Base-by-base conservation (phyloP, 2,888 invertebrate genomes). In the Rhyacophila evoluta region DNA sequence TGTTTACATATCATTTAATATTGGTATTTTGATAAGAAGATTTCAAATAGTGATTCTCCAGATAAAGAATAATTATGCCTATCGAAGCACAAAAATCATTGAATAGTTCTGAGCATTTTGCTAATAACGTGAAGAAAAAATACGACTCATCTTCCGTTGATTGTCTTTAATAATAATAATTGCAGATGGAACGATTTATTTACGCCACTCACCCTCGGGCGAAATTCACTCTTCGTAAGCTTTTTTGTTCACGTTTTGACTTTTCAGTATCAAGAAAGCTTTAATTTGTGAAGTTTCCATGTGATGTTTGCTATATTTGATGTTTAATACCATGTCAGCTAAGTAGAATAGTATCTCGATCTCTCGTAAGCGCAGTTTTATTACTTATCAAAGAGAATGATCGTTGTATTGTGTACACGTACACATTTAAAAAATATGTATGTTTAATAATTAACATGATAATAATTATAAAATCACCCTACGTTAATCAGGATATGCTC, bases 191-290 rank as follows among this genome's bases (percentile, higher is more conserved):
- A 55, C 25, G 55, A 55, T 55, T 55, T 55, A 55, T 55, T 55
- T 55, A 25, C 25, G 55, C 55, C 55, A 55, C 55, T 55, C 55
- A 55, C 55, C 55, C 55, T 55, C 55, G 10, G 55, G 55, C 55
- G 19, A 55, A 55, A 55, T 55, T 55, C 55, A 55, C 55, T 55
- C 55, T 55, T 55, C 55, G 55, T 55, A 19, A 55, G 55, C 55
- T 55, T 55, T 55, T 55, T 55, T 55, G 55, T 55, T 55, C 55
- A 55, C 55, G 55, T 55, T 55, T 19, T 55, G 55, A 55, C 55
- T 55, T 55, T 19, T 55, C 10, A 19, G 55, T 19, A 55, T 19
- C 55, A 55, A 55, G 19, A 25, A 15, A 1, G 55, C 55, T 19
- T 19, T 55, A 3, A 19, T 15, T 19, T 55, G 15, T 8, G 19